Conservation (phyloP, 2,888 invertebrate species). For the Smittia sp. region DNA sequence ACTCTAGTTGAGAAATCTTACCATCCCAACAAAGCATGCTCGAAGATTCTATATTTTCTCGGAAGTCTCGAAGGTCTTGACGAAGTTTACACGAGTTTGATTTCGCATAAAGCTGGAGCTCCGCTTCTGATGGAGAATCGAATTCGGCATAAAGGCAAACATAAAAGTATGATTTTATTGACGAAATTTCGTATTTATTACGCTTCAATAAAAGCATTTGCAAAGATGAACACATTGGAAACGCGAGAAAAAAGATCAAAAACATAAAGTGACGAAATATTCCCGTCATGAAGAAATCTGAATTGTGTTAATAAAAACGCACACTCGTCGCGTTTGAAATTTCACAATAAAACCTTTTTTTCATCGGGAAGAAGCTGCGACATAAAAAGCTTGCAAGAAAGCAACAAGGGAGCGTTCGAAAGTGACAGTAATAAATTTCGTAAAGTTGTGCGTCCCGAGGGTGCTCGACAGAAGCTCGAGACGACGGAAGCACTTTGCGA, state of each 20-base stretch:
- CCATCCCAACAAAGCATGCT: no score
- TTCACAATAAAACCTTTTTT: not conserved
- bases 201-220: not conserved
- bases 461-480: not conserved
- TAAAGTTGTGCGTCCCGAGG: not conserved
- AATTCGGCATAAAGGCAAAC: not conserved
- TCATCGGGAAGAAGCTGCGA: conserved; percentile 16
- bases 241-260: not conserved
- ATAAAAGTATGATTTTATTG: not conserved
- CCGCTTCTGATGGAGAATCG: not conserved
- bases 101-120: no score
- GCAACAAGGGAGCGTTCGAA: conserved; percentile 7
- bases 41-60: no score
- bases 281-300: not conserved
- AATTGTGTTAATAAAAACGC: conserved; percentile 18
- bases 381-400: conserved; percentile 14
- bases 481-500: not conserved
- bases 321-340: not conserved
- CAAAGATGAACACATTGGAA: not conserved
- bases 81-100: no score
- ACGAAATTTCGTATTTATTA: conserved; percentile 2
- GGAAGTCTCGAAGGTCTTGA: no score
- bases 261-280: conserved; percentile 13
- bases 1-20: no score
- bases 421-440: conserved; percentile 1